These are phyloP conservation scores for Rhinella marina DNA, from an alignment of 2,797 vertebrate species.

Conservation along the genomic window DNA sequence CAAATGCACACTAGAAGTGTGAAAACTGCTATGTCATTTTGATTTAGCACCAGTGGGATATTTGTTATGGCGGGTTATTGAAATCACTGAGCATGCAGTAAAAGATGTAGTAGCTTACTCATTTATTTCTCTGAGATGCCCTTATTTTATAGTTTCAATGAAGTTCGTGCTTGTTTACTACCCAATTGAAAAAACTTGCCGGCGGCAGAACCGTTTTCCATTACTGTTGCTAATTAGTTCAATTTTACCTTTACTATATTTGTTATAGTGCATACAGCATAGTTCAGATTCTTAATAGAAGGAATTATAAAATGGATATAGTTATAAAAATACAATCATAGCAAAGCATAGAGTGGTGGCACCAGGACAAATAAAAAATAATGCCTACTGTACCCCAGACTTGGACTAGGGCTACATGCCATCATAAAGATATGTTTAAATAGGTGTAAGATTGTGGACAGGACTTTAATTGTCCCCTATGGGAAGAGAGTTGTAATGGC, in stretches of 20 bases:
- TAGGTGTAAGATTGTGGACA: too few species aligned
- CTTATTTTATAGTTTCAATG: neutral
- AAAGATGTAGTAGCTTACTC: neutral
- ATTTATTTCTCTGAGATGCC: neutral
- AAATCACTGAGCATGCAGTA: conserved; percentile 3
- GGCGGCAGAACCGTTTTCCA: neutral
- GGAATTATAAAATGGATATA: neutral
- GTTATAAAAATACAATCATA: neutral
- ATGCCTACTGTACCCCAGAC: neutral
- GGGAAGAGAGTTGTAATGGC: too few species aligned
- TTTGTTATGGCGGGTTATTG: neutral
- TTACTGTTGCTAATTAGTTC: neutral
- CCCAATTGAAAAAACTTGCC: neutral
- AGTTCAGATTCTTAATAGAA: neutral
- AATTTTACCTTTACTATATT: neutral
- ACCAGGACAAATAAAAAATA: neutral
- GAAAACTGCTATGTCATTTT: conserved; percentile 2
- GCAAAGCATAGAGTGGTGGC: neutral
- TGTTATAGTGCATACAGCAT: neutral
- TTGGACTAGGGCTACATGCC: neutral
- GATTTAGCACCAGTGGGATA: neutral
- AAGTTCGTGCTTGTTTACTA: neutral
- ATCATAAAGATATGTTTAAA: too few species aligned
- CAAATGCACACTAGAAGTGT: neutral
- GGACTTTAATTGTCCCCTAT: too few species aligned